Conservation (phyloP, 2,888 invertebrate genomes). For the Chrysotoxum bicinctum region DNA sequence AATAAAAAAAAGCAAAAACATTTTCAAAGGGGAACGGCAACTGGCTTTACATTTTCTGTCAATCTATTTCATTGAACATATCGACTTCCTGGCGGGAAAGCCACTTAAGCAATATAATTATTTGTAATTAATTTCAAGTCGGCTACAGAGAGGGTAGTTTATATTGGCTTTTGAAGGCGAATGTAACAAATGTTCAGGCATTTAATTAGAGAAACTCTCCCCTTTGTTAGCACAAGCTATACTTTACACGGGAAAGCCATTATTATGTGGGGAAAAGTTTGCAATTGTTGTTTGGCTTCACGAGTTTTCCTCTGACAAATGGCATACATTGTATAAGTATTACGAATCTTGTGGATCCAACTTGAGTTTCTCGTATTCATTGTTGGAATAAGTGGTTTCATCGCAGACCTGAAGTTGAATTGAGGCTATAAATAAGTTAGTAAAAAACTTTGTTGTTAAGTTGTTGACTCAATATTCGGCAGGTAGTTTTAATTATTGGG, state of each 20-base stretch:
- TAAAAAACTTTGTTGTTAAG: neutral
- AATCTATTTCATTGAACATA: slow-evolving; percentile 47
- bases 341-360: neutral
- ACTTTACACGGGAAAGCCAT: slow-evolving; percentile 18
- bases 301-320: neutral
- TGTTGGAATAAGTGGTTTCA: neutral
- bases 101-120: slow-evolving; percentile 59
- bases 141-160: slow-evolving; percentile 30
- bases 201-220: slow-evolving; percentile 11
- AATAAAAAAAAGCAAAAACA: slow-evolving; percentile 22
- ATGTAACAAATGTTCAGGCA: slow-evolving; percentile 21
- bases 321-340: neutral
- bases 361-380: neutral
- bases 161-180: slow-evolving; percentile 9
- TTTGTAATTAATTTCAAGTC: slow-evolving; percentile 62
- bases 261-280: slow-evolving; percentile 38
- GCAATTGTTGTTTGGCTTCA: slow-evolving; percentile 13
- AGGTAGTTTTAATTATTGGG: no score
- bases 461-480: neutral
- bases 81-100: slow-evolving; percentile 67
- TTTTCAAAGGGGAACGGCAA: slow-evolving; percentile 13
- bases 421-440: neutral
- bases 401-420: neutral
- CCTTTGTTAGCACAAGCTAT: slow-evolving; percentile 14
- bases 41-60: slow-evolving; percentile 15